Evolutionary conservation across 2,797 vertebrate genomes (phyloP), one percentile per base, ranked within the genome.

Genomic region (Pelochelys cantorii): DNA sequence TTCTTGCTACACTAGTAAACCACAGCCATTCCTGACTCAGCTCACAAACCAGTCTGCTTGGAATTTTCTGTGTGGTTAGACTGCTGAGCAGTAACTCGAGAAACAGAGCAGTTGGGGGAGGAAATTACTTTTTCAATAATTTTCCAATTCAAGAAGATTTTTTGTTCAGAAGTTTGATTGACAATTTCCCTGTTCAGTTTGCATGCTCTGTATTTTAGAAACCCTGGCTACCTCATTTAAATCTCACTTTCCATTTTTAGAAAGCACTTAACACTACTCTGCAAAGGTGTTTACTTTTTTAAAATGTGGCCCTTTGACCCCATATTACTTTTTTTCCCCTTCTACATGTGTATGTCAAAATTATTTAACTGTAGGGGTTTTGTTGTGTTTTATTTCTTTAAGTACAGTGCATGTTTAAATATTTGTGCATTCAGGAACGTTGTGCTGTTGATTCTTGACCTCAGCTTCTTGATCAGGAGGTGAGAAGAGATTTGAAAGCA

Each of bases 391-490:
- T 42, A 6, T 42, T 42, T 42, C 42, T 42, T 5, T 79, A 56
- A 53, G 2, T 3, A 82, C 42, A 0, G 1, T 60, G 23, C 25
- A n/a, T 27, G 0, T 11, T 82, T 90, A 71, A 80, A 2, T 2
- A 77, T 86, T 65, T 57, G 3, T 18, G 1, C 4, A 34, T 85
- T 68, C 3, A 81, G 86, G 83, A 87, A 54, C 15, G 71, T 0
- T 15, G 15, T 68, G 79, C 2, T 48, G 2, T 75, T 92, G 81
- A 60, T 56, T 27, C 13, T 9, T 20, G 6, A 37, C 5, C 53
- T 75, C 7, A 92, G 31, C 7, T 74, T 0, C 68, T 56, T 79
- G 2, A 11, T 88, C 71, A 75, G 10, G 23, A 48, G 25, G 23
- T 25, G 37, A 34, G 37, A 34, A 75, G 34, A 48, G 23, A 23